Evolutionary conservation across 1,140 invertebrate species (phyloP), one percentile per base, ranked within the genome.

Genomic region (Drosophila trapezifrons): DNA sequence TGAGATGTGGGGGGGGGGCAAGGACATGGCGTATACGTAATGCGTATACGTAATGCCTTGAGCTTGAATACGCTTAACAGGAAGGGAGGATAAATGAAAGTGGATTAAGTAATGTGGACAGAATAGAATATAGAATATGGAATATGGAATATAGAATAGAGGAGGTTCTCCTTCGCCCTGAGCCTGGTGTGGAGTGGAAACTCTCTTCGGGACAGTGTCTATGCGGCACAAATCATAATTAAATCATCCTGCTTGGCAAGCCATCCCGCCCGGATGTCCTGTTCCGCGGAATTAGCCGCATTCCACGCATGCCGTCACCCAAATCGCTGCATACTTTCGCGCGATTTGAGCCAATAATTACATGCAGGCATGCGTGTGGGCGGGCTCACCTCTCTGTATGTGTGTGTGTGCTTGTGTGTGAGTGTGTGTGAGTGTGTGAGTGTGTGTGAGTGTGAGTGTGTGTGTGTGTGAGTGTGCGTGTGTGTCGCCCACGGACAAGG

Each of bases 271-370:
- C n/a, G 2, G 8, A 51, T 35, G 49, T 52, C 40, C 45, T 35
- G 27, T 52, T 1, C 15, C 22, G 25, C 9, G 17, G 18, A 18
- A 58, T 46, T 58, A 43, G 37, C n/a, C 37, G 46, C 29, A 42
- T 59, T 25, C 64, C 60, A 46, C 46, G 38, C 46, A 42, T 65
- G 51, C 45, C 47, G 65, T 58, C 62, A 63, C 37, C 57, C 51
- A 37, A 54, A 66, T 20, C 62, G 45, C 46, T 60, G 75, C 67
- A 78, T 83, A 83, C 70, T 83, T 83, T 79, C 69, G 71, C 66
- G 62, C 76, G 80, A 76, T 79, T 79, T 83, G 55, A 83, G 80
- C 72, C 82, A 83, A 83, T 83, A 83, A 79, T 83, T 83, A 76
- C 69, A 76, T 80, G 70, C 75, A 70, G 60, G 64, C 66, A 67